A percentile compares a stretch with the other conserved stretches of the same genome.
Evolutionary conservation across 2,888 invertebrate species (phyloP).

Genomic region (Actias luna): DNA sequence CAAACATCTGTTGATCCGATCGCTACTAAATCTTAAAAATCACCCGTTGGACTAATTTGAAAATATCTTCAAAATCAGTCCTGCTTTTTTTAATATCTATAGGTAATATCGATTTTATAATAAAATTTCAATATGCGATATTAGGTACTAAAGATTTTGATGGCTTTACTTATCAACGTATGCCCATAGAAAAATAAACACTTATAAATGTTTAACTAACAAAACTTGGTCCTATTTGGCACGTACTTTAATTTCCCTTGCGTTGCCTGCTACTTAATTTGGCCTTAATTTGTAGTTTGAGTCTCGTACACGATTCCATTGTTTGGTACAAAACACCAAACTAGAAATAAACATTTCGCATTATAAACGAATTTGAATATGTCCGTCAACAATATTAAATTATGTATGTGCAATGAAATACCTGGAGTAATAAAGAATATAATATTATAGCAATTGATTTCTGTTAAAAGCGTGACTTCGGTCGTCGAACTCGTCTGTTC

Average conservation of each 20-base stretch:
- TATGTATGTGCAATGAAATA: not conserved
- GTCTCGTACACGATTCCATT: not conserved
- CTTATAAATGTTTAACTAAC: not conserved
- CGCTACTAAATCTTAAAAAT: no score
- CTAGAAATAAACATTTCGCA: not conserved
- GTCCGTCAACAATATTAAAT: not conserved
- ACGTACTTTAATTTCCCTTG: not conserved
- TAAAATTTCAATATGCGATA: not conserved
- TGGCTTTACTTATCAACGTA: not conserved
- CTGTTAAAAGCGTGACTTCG: slow-evolving; percentile 34
- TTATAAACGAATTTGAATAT: not conserved
- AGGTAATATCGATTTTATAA: not conserved
- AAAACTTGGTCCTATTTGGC: not conserved
- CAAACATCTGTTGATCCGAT: no score
- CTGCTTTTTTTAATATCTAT: not conserved
- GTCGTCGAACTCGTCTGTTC: slow-evolving; percentile 37
- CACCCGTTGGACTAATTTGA: no score
- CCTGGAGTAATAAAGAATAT: not conserved
- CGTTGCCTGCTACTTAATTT: not conserved
- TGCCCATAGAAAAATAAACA: not conserved
- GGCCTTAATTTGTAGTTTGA: not conserved
- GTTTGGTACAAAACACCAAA: not conserved
- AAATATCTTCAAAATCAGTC: not conserved
- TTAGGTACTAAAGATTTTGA: no score
- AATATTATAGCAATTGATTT: slow-evolving; percentile 32